Evolutionary conservation across 2,888 invertebrate species (phyloP).

Genomic region (Blastobasis adustella): DNA sequence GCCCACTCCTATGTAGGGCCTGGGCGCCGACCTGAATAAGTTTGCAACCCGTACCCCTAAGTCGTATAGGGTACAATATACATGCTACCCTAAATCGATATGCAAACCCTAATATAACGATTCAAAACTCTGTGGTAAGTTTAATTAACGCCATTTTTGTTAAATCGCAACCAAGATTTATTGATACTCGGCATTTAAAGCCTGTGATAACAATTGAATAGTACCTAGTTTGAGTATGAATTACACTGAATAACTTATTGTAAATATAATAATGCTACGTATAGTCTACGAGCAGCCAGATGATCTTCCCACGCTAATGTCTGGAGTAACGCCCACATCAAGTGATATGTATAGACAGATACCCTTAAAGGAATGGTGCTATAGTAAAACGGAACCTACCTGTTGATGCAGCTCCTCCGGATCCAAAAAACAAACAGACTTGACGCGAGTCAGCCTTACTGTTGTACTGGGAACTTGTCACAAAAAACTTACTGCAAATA

Average conservation of each 20-base stretch:
- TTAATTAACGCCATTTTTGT: too few relatives aligned
- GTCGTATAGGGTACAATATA: too few relatives aligned
- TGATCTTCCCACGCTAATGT: conserved; percentile 52
- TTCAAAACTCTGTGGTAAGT: too few relatives aligned
- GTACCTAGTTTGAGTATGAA: too few relatives aligned
- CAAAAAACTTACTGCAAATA: too few relatives aligned
- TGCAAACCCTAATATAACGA: neutral
- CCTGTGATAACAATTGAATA: too few relatives aligned
- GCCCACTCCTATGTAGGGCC: conserved; percentile 34
- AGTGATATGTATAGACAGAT: conserved; percentile 25
- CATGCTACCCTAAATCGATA: conserved; percentile 41
- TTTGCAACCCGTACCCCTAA: conserved; percentile 12
- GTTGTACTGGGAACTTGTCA: too few relatives aligned
- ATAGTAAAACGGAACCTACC: conserved; percentile 46
- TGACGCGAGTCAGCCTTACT: too few relatives aligned
- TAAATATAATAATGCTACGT: conserved; percentile 27
- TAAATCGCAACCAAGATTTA: too few relatives aligned
- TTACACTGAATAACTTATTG: conserved; percentile 28
- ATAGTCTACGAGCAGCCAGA: conserved; percentile 41
- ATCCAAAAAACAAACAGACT: too few relatives aligned
- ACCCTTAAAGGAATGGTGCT: conserved; percentile 22
- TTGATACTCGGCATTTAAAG: too few relatives aligned
- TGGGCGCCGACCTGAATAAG: conserved; percentile 37
- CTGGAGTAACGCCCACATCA: conserved; percentile 60
- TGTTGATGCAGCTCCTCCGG: conserved; percentile 34